Conservation (phyloP, 2,797 vertebrate genomes). For the Hipposideros larvatus region DNA sequence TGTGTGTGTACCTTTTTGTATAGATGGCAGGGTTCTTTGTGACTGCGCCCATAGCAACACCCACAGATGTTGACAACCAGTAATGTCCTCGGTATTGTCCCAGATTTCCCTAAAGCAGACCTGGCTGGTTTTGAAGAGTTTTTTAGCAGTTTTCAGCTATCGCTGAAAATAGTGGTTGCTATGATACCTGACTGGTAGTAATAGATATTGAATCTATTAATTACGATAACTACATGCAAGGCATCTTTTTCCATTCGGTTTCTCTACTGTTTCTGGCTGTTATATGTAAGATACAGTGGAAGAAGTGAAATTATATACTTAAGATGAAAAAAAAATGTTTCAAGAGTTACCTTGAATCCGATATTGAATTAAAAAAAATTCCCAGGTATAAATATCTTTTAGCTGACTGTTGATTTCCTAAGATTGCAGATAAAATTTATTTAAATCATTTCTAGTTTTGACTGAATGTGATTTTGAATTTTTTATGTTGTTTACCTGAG, state of each 20-base stretch:
- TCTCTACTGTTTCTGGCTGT: slow-evolving; percentile 61
- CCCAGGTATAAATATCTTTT: slow-evolving; percentile 18
- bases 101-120: slow-evolving; percentile 82
- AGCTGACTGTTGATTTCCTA: slow-evolving; percentile 40
- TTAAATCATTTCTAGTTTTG: slow-evolving; percentile 68
- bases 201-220: slow-evolving; percentile 86
- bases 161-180: slow-evolving; percentile 76
- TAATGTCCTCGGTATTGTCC: slow-evolving; percentile 75
- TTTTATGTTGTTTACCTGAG: slow-evolving; percentile 53
- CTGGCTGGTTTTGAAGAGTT: slow-evolving; percentile 82
- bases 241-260: slow-evolving; percentile 59
- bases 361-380: slow-evolving; percentile 25
- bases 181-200: slow-evolving; percentile 85
- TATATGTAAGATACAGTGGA: slow-evolving; percentile 69
- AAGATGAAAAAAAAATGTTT: slow-evolving; percentile 56
- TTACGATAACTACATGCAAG: slow-evolving; percentile 73
- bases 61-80: slow-evolving; percentile 83
- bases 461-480: slow-evolving; percentile 53
- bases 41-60: slow-evolving; percentile 81
- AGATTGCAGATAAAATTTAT: slow-evolving; percentile 16
- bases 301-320: slow-evolving; percentile 59
- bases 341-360: not conserved
- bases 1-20: slow-evolving; percentile 52
- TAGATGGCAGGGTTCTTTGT: slow-evolving; percentile 80
- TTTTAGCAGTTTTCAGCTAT: slow-evolving; percentile 78